phyloP scores from a whole-genome alignment of 1,140 invertebrate genomes.

The Brachionus rotundiformis region DNA sequence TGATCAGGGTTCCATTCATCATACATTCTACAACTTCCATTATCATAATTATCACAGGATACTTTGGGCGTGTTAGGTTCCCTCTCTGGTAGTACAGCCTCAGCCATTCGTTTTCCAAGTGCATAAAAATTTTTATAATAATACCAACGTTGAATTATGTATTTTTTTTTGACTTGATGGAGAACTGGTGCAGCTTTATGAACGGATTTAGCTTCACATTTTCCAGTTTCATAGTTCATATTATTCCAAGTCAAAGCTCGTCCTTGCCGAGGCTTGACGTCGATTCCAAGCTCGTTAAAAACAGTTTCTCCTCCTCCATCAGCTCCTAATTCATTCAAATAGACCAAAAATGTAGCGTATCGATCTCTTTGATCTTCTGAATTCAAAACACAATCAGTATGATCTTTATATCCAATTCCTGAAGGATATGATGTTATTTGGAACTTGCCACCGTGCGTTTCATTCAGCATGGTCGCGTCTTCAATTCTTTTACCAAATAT shows the following conservation, averaged over 20 bases:
- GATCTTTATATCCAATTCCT: slow-evolving; percentile 59
- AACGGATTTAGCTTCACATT: slow-evolving; percentile 59
- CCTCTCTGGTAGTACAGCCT: slow-evolving; percentile 57
- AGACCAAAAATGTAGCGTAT: slow-evolving; percentile 60
- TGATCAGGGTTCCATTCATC: slow-evolving; percentile 63
- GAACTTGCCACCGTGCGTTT: slow-evolving; percentile 61
- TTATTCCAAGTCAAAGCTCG: slow-evolving; percentile 62
- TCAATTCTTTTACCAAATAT: slow-evolving; percentile 57
- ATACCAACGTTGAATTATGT: slow-evolving; percentile 63
- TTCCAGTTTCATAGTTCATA: slow-evolving; percentile 58
- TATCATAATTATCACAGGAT: slow-evolving; percentile 60
- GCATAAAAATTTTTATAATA: slow-evolving; percentile 63
- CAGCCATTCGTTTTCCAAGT: slow-evolving; percentile 58
- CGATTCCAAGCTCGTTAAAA: slow-evolving; percentile 62
- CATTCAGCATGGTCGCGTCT: slow-evolving; percentile 57
- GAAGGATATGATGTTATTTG: slow-evolving; percentile 59
- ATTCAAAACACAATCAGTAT: slow-evolving; percentile 60
- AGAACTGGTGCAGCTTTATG: slow-evolving; percentile 60
- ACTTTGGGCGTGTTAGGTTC: slow-evolving; percentile 56
- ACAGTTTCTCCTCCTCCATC: slow-evolving; percentile 60
- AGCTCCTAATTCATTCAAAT: slow-evolving; percentile 57
- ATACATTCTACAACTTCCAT: slow-evolving; percentile 62
- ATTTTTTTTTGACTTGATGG: slow-evolving; percentile 58
- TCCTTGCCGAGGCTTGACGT: slow-evolving; percentile 61
- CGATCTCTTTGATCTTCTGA: slow-evolving; percentile 57